These are phyloP conservation scores for Acrocyrtus sp. DNA, from an alignment of 2,888 invertebrate genomes.

Conservation along the genomic window DNA sequence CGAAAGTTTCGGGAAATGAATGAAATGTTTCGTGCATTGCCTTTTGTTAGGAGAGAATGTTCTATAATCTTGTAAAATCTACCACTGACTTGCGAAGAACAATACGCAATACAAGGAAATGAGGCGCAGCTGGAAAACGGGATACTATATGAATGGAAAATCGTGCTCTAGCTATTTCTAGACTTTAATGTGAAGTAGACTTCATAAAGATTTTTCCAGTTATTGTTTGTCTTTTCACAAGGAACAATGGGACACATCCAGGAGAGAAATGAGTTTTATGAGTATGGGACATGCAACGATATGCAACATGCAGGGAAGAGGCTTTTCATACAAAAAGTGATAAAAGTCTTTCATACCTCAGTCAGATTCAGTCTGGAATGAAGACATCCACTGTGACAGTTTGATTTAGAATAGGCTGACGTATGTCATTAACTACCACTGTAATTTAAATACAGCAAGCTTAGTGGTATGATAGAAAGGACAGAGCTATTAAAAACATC, in stretches of 20 bases:
- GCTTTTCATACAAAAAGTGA: no score
- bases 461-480: no score
- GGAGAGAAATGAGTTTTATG: neutral
- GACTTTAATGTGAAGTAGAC: no score
- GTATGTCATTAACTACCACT: neutral
- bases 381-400: constrained; percentile 16
- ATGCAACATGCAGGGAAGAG: no score
- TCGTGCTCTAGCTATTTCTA: no score
- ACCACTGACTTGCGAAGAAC: no score
- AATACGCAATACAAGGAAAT: neutral
- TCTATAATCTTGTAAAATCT: no score
- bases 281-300: neutral
- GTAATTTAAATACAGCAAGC: neutral
- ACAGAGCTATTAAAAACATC: no score
- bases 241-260: neutral
- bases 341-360: neutral
- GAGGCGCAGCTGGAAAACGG: neutral
- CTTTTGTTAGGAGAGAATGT: no score
- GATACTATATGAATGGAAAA: neutral
- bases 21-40: neutral
- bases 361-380: neutral
- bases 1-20: neutral
- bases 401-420: constrained; percentile 18
- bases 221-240: neutral
- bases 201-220: no score